Base-by-base conservation (phyloP, 2,797 vertebrate genomes). In the Anabas testudineus region DNA sequence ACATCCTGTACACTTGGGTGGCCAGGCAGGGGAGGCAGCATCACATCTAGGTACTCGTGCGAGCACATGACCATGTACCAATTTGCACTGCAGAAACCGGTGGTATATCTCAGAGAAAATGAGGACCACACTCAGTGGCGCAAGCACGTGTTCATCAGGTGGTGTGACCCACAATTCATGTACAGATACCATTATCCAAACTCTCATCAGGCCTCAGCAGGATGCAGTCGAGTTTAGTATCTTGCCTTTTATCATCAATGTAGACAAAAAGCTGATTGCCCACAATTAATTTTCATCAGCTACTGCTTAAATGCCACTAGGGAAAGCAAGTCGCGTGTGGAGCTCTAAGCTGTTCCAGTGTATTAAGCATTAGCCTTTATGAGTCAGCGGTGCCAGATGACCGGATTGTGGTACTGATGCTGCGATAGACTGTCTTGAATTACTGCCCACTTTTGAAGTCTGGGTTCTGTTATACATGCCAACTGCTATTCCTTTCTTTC, bases 1-100 rank as follows among this genome's bases (percentile, higher is more conserved):
- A 93, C 80, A 90, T 93, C 91, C 90, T 92, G 86, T 81, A 36
- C 72, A 72, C 87, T 78, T 91, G 91, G 91, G 92, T 94, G 92
- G 91, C 67, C 90, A 16, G 65, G 37, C 76, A 47, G 64, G 28
- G 66, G 68, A 78, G 71, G 67, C 36, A 56, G 61, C 16, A 1
- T 80, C 49, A 68, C 34, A 65, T 67, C 41, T 24, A 65, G 78
- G 69, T 61, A 3, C 26, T 70, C 47, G 79, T 42, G 39, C 19
- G 36, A 60, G 61, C 71, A 71, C 47, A 73, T 53, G 45, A 53
- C 18, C 32, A 57, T 60, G 36, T 51, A 71, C 78, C 60, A 69
- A 39, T 73, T 68, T 62, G 46, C 26, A 48, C 26, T 18, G 42
- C 45, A 26, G 56, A 69, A 61, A 63, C 18, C 71, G 41, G 77